Percentiles rank a stretch among this genome's conserved stretches.
These are phyloP conservation scores for Leptopilina myrica DNA, from an alignment of 2,888 invertebrate genomes.

Conservation along the genomic window DNA sequence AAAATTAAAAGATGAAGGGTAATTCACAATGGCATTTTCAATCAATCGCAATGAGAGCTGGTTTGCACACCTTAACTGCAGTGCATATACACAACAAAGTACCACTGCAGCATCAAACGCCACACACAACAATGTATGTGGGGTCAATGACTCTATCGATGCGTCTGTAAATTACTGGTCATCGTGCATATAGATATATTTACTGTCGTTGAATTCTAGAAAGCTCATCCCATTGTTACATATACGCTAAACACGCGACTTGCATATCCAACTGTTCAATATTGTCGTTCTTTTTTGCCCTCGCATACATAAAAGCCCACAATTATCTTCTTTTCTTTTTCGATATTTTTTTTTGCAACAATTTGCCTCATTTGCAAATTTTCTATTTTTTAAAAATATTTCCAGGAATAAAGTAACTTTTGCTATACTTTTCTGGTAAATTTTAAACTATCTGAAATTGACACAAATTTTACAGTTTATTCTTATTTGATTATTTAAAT, in stretches of 20 bases:
- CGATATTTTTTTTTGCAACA: too few species aligned
- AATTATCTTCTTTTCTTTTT: too few species aligned
- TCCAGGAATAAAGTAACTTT: too few species aligned
- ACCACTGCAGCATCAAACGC: constrained; percentile 74
- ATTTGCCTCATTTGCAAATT: too few species aligned
- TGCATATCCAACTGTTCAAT: constrained; percentile 48
- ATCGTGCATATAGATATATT: constrained; percentile 50
- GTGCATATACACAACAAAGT: background rate
- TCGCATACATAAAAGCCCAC: background rate
- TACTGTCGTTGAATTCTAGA: constrained; percentile 58
- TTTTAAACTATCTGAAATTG: too few species aligned
- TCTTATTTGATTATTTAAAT: too few species aligned
- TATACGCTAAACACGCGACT: constrained; percentile 49
- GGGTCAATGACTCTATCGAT: constrained; percentile 70
- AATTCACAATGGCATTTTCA: background rate
- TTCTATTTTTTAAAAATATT: too few species aligned
- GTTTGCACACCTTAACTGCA: background rate
- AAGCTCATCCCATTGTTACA: constrained; percentile 55
- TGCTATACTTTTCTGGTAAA: too few species aligned
- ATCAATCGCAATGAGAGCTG: background rate
- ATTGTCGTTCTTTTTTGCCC: constrained; percentile 41
- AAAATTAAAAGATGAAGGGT: background rate
- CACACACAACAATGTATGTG: constrained; percentile 65
- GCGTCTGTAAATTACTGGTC: constrained; percentile 51
- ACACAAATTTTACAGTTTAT: too few species aligned